Evolutionary conservation across 92 coral and sea anemone species (phyloP).

Genomic region (Virgularia gustaviana): DNA sequence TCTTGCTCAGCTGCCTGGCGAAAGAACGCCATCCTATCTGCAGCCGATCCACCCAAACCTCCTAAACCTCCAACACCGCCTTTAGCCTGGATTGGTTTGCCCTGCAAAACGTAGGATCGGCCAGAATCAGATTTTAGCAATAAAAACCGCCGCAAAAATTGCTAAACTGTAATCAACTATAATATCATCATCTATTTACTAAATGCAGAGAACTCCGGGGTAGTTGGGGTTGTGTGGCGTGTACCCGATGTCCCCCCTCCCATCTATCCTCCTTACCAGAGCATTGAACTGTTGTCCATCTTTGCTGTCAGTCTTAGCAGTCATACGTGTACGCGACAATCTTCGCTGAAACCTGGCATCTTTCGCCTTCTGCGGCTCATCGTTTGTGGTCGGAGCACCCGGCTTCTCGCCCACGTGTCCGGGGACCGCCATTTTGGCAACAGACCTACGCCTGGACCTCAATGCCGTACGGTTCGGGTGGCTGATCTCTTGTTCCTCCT

Average conservation of each 20-base stretch:
- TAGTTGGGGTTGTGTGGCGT: too few species aligned
- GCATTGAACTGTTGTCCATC: too few species aligned
- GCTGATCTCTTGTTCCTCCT: slow-evolving; percentile 29
- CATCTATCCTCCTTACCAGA: too few species aligned
- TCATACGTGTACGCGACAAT: slow-evolving; percentile 37
- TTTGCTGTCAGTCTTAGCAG: slow-evolving; percentile 15
- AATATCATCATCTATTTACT: too few species aligned
- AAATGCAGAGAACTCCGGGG: too few species aligned
- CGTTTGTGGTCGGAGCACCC: slow-evolving; percentile 14
- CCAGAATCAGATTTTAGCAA: too few species aligned
- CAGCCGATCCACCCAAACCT: slow-evolving; percentile 92
- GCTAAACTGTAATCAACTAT: too few species aligned
- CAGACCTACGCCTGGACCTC: slow-evolving; percentile 38
- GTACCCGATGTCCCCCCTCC: too few species aligned
- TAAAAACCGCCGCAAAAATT: too few species aligned
- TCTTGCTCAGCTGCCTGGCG: slow-evolving; percentile 82
- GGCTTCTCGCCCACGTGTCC: slow-evolving; percentile 16
- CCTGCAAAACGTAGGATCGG: too few species aligned
- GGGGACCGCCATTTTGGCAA: slow-evolving; percentile 21
- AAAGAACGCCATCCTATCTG: slow-evolving; percentile 94
- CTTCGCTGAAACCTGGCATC: slow-evolving; percentile 27
- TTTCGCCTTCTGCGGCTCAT: slow-evolving; percentile 25
- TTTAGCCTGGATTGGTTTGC: too few species aligned
- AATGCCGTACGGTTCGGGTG: slow-evolving; percentile 40
- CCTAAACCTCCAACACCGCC: too few species aligned